Base-by-base conservation (phyloP, 2,888 invertebrate genomes). In the Prenolepis imparis region DNA sequence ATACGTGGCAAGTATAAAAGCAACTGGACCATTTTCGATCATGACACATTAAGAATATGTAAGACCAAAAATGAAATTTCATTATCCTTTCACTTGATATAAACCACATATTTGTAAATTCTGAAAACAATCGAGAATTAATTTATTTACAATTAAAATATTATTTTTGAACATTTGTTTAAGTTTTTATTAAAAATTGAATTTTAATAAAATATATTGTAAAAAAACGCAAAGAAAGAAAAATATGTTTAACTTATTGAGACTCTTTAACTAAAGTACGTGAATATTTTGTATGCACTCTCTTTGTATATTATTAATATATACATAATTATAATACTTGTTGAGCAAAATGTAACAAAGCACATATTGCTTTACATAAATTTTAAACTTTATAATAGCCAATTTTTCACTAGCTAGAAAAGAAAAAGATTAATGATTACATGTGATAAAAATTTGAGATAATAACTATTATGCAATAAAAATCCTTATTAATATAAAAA, bases 381-480 rank as follows among this genome's bases (percentile, higher is more conserved):
- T 15, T 32, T 36, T 9, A 64, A 39, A 66, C 12, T 55, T 15
- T 15, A 48, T 75, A 52, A 74, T 21, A 36, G 24, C 2, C 32
- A 24, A 67, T 55, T 48, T 52, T 48, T 48, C 64, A 52, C 32
- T 18, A 72, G 12, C 1, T 39, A 12, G 0, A 44, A 32, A 75
- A 66, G 1, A 52, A 2, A 67, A 66, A 80, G 21, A 80, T 59
- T 72, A 59, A 66, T 32, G 36, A 64, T 75, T 55, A 32, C 0
- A 15, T 41, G 41, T 41, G 44, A 36, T 64, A 75, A 64, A 52
- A 63, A 41, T 55, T 18, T 24, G 57, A 59, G 59, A 75, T 39
- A 74, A 55, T 15, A 28, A 1, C 32, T 74, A 74, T 12, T 74
- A 63, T 21, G 15, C 9, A 74, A 41, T 52, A 74, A 72, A 64